Base-by-base conservation (phyloP, 2,888 invertebrate genomes). In the Criorhina ranunculi region DNA sequence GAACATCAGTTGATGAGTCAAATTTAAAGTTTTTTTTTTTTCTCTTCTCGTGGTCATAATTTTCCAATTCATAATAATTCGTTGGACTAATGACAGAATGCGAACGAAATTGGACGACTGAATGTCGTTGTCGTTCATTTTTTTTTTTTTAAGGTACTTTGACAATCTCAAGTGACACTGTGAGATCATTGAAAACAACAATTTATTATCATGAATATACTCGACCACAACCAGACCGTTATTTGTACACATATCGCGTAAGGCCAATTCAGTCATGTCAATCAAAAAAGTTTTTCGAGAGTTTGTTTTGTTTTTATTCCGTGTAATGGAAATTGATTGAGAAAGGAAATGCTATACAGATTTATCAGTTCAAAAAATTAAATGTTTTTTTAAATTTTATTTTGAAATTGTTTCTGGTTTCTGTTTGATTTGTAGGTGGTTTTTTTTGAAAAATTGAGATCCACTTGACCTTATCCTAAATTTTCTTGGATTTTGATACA, bases 121-220 rank as follows among this genome's bases (percentile, higher is more conserved):
- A 4, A 24, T 11, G 24, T 37, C 33, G 31, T 42, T 8, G 31
- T 46, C 46, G 35, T 57, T n/a, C n/a, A n/a, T n/a, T n/a, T n/a
- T n/a, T n/a, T n/a, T n/a, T n/a, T n/a, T n/a, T n/a, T 64, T 19
- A 31, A 53, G 31, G 33, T 49, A 57, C 73, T 55, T 40, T 75
- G 67, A 80, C 67, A 80, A 67, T 75, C 80, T 81, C 37, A 76
- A 80, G 75, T 75, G 62, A 49, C 64, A 55, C 1, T 64, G 40
- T 62, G 19, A 78, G 78, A 70, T 78, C 78, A 78, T 55, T 57
- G 7, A 40, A 72, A 64, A 77, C 33, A 46, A 57, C 66, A 76
- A 81, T 81, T 76, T 81, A 69, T 76, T 69, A 75, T 81, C 75
- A 76, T 76, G 77, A 62, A 44, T 37, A 55, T n/a, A n/a, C n/a